Conservation (phyloP, 2,113 vertebrate species). For the Pangasianodon hypophthalmus region DNA sequence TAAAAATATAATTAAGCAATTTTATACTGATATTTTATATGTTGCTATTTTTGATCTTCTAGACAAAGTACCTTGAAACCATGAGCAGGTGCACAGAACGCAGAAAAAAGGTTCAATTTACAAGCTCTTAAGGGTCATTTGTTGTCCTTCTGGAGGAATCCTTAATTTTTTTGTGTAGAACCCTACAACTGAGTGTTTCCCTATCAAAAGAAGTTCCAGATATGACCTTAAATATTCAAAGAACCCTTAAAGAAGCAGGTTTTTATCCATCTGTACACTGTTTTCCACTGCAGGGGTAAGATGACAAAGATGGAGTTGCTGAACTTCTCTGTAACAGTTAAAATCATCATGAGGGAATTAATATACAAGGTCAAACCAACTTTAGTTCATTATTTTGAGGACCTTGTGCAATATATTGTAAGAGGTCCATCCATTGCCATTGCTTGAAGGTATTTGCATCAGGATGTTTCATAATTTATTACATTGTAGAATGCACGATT, state of each 20-base stretch:
- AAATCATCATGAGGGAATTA: background rate
- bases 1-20: background rate
- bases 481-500: background rate
- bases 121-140: background rate
- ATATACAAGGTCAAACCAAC: conserved; percentile 1
- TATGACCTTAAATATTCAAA: background rate
- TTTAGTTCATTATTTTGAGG: background rate
- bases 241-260: background rate
- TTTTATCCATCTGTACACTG: background rate
- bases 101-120: background rate
- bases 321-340: background rate
- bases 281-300: background rate
- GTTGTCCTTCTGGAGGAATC: background rate
- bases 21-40: background rate
- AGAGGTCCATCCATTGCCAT: background rate
- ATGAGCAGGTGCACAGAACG: background rate
- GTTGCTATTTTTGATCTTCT: background rate
- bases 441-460: background rate
- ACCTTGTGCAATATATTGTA: background rate
- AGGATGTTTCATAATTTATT: background rate
- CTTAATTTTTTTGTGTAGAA: background rate
- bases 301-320: background rate
- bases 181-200: too few species aligned
- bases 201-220: background rate
- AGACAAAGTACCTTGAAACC: background rate